These are phyloP conservation scores for Heterohyrax brucei DNA, from an alignment of 2,797 vertebrate genomes.

Conservation along the genomic window DNA sequence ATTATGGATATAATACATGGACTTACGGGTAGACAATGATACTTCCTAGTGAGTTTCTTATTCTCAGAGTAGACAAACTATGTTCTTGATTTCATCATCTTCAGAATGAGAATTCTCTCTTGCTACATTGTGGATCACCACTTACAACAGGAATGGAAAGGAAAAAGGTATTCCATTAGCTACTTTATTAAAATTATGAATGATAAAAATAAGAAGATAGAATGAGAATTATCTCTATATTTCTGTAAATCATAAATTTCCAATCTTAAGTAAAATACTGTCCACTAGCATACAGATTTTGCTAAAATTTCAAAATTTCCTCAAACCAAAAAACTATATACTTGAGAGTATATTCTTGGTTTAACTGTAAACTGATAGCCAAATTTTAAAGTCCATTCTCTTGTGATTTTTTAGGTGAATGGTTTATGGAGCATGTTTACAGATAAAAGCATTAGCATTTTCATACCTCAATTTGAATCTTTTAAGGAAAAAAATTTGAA, in stretches of 20 bases:
- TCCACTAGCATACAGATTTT: not conserved
- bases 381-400: not conserved
- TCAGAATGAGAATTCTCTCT: too few relatives aligned
- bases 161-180: not conserved
- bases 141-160: not conserved
- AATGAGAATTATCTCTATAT: not conserved
- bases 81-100: not conserved
- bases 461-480: not conserved
- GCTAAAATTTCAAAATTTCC: not conserved
- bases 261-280: not conserved
- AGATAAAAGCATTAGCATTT: not conserved
- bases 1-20: too few relatives aligned
- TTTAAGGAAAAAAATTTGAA: not conserved
- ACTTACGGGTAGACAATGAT: not conserved
- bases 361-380: not conserved
- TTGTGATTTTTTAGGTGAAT: not conserved
- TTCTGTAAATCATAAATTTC: not conserved
- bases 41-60: not conserved
- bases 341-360: not conserved
- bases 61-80: not conserved
- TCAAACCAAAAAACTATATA: too few relatives aligned
- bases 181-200: not conserved
- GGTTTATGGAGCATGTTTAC: not conserved
- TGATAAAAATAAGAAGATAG: not conserved
- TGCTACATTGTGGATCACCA: not conserved